phyloP scores from a whole-genome alignment of 2,797 vertebrate genomes.

The Capromys pilorides region DNA sequence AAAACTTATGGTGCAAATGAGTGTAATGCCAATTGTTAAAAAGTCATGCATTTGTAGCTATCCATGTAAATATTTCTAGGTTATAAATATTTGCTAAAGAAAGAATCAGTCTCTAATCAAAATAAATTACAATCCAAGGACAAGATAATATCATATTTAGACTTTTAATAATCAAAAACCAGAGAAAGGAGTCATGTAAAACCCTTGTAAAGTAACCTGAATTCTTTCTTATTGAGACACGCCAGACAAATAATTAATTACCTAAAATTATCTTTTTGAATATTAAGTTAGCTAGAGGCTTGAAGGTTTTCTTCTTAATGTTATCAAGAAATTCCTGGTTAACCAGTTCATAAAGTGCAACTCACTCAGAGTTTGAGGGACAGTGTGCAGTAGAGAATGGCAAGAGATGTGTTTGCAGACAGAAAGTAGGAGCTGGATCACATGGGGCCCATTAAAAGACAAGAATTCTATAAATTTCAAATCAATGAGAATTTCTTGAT shows the following conservation, averaged over 20 bases:
- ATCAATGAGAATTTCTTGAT: too few species aligned
- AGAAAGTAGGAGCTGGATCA: background rate
- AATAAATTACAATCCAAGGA: constrained; percentile 71
- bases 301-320: constrained; percentile 52
- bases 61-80: constrained; percentile 56
- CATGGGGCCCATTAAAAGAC: too few species aligned
- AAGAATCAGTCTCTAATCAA: constrained; percentile 75
- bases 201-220: constrained; percentile 6
- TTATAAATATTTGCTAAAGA: constrained; percentile 74
- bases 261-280: constrained; percentile 50
- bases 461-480: too few species aligned
- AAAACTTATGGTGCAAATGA: constrained; percentile 54
- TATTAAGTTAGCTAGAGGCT: constrained; percentile 27
- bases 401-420: background rate
- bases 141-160: constrained; percentile 71
- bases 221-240: constrained; percentile 39
- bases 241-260: constrained; percentile 43
- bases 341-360: background rate
- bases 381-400: background rate
- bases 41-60: constrained; percentile 54
- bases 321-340: constrained; percentile 1
- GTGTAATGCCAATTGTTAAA: constrained; percentile 53
- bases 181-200: constrained; percentile 52
- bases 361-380: background rate
- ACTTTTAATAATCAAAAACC: constrained; percentile 74